These are phyloP conservation scores for Danaus plexippus DNA, from an alignment of 1,140 invertebrate species.

Conservation along the genomic window DNA sequence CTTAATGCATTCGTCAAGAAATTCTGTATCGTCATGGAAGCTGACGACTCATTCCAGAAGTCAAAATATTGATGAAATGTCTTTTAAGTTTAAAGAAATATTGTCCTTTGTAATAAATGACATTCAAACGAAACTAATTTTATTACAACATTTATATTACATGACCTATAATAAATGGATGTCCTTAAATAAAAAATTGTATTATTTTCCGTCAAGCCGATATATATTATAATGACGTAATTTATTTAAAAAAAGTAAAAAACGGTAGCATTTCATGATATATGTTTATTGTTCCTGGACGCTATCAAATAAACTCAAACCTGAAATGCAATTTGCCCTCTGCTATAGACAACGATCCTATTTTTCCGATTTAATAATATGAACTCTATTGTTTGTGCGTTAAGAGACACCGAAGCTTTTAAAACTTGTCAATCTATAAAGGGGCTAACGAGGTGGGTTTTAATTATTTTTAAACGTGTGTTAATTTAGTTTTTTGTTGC, in stretches of 20 bases:
- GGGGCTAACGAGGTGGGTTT: slow-evolving; percentile 22
- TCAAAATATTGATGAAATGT: too few species aligned
- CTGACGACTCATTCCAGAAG: too few species aligned
- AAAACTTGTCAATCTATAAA: slow-evolving; percentile 16
- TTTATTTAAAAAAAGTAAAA: neutral
- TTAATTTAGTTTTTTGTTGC: slow-evolving; percentile 18
- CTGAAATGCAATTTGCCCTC: slow-evolving; percentile 7
- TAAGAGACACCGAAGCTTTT: neutral
- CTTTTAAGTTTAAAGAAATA: too few species aligned
- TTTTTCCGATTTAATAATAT: slow-evolving; percentile 4
- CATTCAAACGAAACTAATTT: too few species aligned
- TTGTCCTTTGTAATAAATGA: too few species aligned
- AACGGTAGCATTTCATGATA: slow-evolving; percentile 11
- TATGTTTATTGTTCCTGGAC: slow-evolving; percentile 10
- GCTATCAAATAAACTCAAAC: slow-evolving; percentile 21
- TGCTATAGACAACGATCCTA: slow-evolving; percentile 1
- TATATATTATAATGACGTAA: too few species aligned
- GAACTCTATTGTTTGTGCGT: neutral
- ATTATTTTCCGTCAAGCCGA: too few species aligned
- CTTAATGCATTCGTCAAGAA: too few species aligned
- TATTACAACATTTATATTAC: too few species aligned
- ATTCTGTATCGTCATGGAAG: too few species aligned
- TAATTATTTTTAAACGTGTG: slow-evolving; percentile 24
- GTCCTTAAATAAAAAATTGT: too few species aligned
- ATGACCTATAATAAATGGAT: too few species aligned